Conservation (phyloP, 2,113 vertebrate species). For the Conger conger region DNA sequence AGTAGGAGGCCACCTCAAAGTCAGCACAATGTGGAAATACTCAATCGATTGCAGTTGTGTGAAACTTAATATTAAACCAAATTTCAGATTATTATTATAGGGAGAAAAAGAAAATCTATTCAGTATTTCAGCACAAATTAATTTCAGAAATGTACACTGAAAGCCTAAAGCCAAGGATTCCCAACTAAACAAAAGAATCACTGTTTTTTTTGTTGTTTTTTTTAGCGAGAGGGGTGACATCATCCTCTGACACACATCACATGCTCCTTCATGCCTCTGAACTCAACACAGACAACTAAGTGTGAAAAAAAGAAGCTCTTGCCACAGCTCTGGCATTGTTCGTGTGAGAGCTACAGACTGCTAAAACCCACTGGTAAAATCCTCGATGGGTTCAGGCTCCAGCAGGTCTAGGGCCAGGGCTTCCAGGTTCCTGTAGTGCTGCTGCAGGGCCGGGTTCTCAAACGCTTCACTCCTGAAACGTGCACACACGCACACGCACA, state of each 20-base stretch:
- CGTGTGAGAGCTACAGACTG: background rate
- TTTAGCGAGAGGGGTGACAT: too few relatives aligned
- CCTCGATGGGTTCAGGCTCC: conserved; percentile 82
- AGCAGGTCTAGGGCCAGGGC: conserved; percentile 85
- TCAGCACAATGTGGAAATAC: background rate
- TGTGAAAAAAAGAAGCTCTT: background rate
- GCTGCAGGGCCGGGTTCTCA: conserved; percentile 92
- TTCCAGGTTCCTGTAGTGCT: conserved; percentile 93
- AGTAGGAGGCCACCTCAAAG: background rate
- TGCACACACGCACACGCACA: background rate
- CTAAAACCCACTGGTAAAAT: conserved; percentile 82
- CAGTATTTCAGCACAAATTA: too few relatives aligned
- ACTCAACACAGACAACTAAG: background rate
- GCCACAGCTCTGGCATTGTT: background rate
- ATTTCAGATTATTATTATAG: background rate
- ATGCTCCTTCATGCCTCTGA: background rate
- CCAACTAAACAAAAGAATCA: too few relatives aligned
- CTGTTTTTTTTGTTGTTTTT: too few relatives aligned
- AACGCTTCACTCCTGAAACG: conserved; percentile 82
- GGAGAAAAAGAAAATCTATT: background rate
- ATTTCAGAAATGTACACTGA: too few relatives aligned
- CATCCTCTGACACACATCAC: background rate
- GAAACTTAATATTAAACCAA: background rate
- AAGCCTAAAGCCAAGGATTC: too few relatives aligned
- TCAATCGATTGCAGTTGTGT: too few relatives aligned